phyloP scores from a whole-genome alignment of 2,113 vertebrate genomes.

The Hemiscyllium ocellatum region DNA sequence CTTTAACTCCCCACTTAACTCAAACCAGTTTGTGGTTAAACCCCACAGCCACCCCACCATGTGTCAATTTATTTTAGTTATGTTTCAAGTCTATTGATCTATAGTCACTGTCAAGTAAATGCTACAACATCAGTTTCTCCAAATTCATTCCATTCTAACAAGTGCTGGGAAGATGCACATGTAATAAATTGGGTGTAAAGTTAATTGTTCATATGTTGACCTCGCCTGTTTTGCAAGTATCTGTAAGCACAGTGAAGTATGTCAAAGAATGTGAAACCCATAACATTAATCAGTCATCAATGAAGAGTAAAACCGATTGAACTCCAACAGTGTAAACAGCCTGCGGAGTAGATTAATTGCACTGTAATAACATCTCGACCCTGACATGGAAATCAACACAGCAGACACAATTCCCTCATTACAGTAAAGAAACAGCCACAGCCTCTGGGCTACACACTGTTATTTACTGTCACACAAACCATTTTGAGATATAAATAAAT shows the following conservation, averaged over 20 bases:
- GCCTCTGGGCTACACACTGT: not conserved
- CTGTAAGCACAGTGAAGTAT: not conserved
- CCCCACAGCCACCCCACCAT: not conserved
- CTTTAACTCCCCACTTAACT: not conserved
- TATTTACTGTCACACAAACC: too few species aligned
- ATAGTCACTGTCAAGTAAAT: not conserved
- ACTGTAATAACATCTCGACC: not conserved
- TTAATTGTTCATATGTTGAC: constrained; percentile 25
- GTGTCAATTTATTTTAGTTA: not conserved
- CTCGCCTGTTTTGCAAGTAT: not conserved
- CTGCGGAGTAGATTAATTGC: not conserved
- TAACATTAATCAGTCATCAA: constrained; percentile 3
- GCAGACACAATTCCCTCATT: not conserved
- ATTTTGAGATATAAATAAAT: not conserved
- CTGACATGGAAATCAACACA: not conserved
- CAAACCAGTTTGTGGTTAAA: not conserved
- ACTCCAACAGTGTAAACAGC: not conserved
- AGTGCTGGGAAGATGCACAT: not conserved
- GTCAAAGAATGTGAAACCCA: constrained; percentile 19
- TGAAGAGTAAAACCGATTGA: constrained; percentile 26
- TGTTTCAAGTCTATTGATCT: not conserved
- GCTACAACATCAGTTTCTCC: not conserved
- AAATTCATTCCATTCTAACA: not conserved
- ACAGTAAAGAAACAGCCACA: not conserved
- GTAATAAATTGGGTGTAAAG: not conserved